phyloP scores from a whole-genome alignment of 2,797 vertebrate genomes.

The Schizothorax lantsangensis region DNA sequence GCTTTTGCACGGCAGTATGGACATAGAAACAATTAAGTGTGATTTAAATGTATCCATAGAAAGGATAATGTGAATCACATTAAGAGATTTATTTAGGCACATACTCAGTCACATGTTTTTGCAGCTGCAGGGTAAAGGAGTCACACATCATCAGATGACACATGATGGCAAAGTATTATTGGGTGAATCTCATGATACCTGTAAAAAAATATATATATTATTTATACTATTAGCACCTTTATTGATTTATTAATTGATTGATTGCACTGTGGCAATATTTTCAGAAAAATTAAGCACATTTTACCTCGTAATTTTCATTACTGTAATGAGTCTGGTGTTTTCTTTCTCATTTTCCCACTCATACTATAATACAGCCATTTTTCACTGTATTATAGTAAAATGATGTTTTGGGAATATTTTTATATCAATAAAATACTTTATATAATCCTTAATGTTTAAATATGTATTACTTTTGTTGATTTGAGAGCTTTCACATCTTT shows the following conservation, averaged over 20 bases:
- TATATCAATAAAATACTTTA: not conserved
- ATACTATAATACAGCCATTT: not conserved
- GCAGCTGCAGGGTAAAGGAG: not conserved
- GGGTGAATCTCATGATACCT: not conserved
- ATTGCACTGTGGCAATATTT: not conserved
- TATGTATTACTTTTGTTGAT: not conserved
- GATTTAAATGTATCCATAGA: not conserved
- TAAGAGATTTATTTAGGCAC: conserved; percentile 1
- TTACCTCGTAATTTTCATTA: not conserved
- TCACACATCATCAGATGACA: not conserved
- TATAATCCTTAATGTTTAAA: not conserved
- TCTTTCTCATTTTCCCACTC: not conserved
- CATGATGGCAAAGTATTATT: not conserved
- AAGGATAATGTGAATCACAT: not conserved
- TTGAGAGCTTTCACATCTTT: not conserved
- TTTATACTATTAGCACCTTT: not conserved
- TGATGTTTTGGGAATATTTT: not conserved
- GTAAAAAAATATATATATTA: not conserved
- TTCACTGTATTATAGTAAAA: not conserved
- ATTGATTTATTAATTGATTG: not conserved
- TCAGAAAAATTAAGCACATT: not conserved
- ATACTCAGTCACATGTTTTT: not conserved
- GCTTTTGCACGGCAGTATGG: not conserved
- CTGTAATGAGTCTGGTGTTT: not conserved
- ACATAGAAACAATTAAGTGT: not conserved